phyloP scores from a whole-genome alignment of 2,888 invertebrate genomes.

The Dexiosoma caninum region DNA sequence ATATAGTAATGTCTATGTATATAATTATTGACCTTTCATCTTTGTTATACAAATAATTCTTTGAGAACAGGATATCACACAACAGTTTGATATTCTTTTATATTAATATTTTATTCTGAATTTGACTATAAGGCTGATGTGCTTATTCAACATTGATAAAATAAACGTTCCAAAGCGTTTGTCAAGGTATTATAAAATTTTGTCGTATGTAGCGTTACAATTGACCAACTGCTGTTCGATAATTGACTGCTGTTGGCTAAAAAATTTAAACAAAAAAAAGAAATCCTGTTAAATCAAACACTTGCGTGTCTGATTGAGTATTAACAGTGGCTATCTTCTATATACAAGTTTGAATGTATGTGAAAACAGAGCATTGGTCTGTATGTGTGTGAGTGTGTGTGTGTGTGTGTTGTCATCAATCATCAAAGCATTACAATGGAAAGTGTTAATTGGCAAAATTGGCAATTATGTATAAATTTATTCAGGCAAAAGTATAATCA shows the following conservation, averaged over 20 bases:
- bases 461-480: conserved; percentile 75
- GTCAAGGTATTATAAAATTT: too few species aligned
- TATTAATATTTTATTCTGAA: too few species aligned
- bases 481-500: conserved; percentile 74
- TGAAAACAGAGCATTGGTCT: neutral
- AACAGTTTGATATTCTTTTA: too few species aligned
- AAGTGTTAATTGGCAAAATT: conserved; percentile 76
- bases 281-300: conserved; percentile 22
- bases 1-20: too few species aligned
- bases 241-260: conserved; percentile 59
- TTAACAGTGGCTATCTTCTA: conserved; percentile 12
- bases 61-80: too few species aligned
- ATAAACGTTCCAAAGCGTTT: too few species aligned
- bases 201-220: too few species aligned
- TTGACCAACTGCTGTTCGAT: conserved; percentile 53
- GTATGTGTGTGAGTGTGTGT: neutral
- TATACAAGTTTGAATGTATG: neutral
- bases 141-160: too few species aligned
- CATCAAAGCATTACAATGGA: conserved; percentile 67
- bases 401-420: conserved; percentile 59
- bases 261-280: conserved; percentile 17
- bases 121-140: too few species aligned
- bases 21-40: too few species aligned
- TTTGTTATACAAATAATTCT: too few species aligned
- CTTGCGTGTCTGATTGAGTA: conserved; percentile 48